Evolutionary conservation across 92 coral and sea anemone species (phyloP), one percentile per base, ranked within the genome.

Genomic region (Zoanthus sansibaricus): DNA sequence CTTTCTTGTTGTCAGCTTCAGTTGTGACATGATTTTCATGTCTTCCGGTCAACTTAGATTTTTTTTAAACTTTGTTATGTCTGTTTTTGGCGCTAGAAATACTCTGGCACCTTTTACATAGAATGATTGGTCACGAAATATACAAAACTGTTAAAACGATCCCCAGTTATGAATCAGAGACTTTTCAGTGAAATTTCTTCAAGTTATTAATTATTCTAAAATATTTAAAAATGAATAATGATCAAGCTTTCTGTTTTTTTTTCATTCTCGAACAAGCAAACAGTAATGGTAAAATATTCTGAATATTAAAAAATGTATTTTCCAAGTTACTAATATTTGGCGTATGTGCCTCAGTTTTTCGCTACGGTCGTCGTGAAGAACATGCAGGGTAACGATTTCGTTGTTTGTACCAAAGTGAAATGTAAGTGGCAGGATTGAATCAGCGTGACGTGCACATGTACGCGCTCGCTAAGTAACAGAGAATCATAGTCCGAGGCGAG

Each of bases 401-500:
- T 46, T 48, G 16, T 51, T 75, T 80, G 17, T 80, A 71, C 66
- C 46, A 1, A 33, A 25, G 45, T 80, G 56, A 17, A 49, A 46
- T 80, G 67, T 11, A 55, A 46, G 20, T 64, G 30, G 67, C 56
- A 71, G 31, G 12, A 37, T 4, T 37, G 42, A 80, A 47, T 18
- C 85, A 80, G 85, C 75, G 85, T 80, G 85, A 80, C 85, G 71
- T 44, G 67, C 7, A n/a, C 44, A 21, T 25, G 25, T 58, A 13
- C 49, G 15, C 7, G 9, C 62, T 47, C 59, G 44, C 45, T 21
- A 80, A 58, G 45, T 69, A 14, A 69, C 12, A 4, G 20, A 25
- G 58, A 46, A 71, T 17, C 75, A 4, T 66, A 13, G 16, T 66
- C 74, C 75, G 17, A 17, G 66, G 59, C 48, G 20, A 21, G 20